These are phyloP conservation scores for Dendrolimus houi DNA, from an alignment of 2,888 invertebrate genomes.

Conservation along the genomic window DNA sequence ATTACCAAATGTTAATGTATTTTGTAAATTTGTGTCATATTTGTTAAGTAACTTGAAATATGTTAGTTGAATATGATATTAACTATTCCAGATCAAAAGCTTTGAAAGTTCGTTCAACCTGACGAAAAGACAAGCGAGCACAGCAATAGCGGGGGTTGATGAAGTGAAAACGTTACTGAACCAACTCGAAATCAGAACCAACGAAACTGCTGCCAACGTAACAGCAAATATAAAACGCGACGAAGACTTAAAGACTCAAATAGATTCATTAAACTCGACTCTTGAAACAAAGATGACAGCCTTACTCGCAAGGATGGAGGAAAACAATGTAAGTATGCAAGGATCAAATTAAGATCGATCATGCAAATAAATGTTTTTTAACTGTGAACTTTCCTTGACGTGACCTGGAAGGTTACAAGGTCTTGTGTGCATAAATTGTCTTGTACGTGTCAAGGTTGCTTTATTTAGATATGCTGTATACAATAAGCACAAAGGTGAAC, in stretches of 20 bases:
- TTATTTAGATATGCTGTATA: not conserved
- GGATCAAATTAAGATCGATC: not conserved
- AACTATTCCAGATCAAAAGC: constrained; percentile 60
- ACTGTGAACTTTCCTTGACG: not conserved
- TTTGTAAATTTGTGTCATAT: no score
- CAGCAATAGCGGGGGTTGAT: constrained; percentile 54
- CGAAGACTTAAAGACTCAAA: constrained; percentile 38
- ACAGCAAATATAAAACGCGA: constrained; percentile 35
- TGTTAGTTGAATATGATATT: not conserved
- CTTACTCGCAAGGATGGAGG: constrained; percentile 47
- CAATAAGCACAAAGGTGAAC: no score
- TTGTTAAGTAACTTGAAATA: no score
- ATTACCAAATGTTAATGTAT: no score
- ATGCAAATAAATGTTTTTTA: constrained; percentile 2
- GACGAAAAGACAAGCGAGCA: constrained; percentile 54
- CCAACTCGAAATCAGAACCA: constrained; percentile 46
- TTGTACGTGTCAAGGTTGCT: not conserved
- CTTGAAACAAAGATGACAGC: constrained; percentile 41
- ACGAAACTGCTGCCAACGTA: constrained; percentile 57
- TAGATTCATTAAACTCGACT: constrained; percentile 44
- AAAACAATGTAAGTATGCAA: constrained; percentile 38
- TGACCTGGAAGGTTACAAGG: not conserved
- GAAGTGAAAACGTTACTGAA: constrained; percentile 48
- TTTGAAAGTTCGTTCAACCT: constrained; percentile 55
- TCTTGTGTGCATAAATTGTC: not conserved